These are phyloP conservation scores for Tryphoninae sp. DNA, from an alignment of 2,888 invertebrate species.

Conservation along the genomic window DNA sequence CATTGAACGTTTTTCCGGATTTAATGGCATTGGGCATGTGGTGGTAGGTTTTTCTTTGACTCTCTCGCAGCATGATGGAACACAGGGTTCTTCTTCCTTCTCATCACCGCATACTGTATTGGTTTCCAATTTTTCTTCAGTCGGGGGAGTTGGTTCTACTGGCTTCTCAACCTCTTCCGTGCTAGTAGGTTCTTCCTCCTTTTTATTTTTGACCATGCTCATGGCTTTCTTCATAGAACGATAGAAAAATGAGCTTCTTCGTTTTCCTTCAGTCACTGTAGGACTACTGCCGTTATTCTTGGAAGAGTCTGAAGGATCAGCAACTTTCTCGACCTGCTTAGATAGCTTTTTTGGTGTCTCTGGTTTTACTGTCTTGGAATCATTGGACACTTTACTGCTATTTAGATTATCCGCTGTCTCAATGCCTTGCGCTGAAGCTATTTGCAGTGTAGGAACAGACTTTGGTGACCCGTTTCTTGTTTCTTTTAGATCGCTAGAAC, in stretches of 20 bases:
- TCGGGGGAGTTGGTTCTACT: conserved; percentile 11
- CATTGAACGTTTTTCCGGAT: conserved; percentile 26
- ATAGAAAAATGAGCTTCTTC: conserved; percentile 55
- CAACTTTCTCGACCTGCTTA: neutral
- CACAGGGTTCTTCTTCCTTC: neutral
- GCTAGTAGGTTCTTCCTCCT: neutral
- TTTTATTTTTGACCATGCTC: conserved; percentile 40
- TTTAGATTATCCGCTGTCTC: neutral
- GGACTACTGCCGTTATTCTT: neutral
- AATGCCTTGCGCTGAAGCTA: conserved; percentile 9
- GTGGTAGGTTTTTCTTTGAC: neutral
- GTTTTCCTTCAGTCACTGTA: conserved; percentile 27
- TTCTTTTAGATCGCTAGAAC: conserved; percentile 3
- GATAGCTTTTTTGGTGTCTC: conserved; percentile 7
- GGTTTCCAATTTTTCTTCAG: too few species aligned
- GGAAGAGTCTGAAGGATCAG: neutral
- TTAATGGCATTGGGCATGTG: neutral
- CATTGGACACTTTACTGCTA: neutral
- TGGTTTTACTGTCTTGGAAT: neutral
- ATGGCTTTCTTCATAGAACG: conserved; percentile 61
- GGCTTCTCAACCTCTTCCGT: neutral
- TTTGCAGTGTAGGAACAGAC: neutral
- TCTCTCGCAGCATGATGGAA: neutral
- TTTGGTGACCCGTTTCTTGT: conserved; percentile 1
- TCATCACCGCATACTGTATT: neutral